Percentiles rank a stretch among this genome's conserved stretches.
Conservation (phyloP, 2,888 invertebrate species). For the Seira sanloemensis region DNA sequence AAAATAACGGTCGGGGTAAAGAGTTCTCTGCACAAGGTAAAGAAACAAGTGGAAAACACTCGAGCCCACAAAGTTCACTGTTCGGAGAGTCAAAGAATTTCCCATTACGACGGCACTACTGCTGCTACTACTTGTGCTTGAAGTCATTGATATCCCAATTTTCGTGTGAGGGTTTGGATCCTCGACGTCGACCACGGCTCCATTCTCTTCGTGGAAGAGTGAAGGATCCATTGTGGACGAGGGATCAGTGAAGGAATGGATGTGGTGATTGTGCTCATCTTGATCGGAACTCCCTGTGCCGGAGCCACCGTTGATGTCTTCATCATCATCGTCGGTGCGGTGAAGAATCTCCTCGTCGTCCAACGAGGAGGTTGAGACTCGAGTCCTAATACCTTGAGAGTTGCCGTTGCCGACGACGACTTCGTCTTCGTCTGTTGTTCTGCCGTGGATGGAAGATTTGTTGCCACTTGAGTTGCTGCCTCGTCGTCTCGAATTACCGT, state of each 20-base stretch:
- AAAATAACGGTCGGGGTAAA: no score
- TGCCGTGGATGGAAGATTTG: conserved; percentile 17
- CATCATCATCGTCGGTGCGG: conserved; percentile 27
- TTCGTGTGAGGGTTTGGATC: conserved; percentile 57
- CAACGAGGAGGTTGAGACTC: conserved; percentile 56
- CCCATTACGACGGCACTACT: conserved; percentile 11
- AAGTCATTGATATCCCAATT: conserved; percentile 55
- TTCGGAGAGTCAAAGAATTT: no score
- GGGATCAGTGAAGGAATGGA: conserved; percentile 43
- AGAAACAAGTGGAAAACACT: conserved; percentile 43
- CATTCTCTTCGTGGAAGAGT: conserved; percentile 29
- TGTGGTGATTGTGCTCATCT: neutral
- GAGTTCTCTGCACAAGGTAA: no score
- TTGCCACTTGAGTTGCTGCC: neutral
- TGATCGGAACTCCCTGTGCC: conserved; percentile 31
- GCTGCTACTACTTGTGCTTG: conserved; percentile 23
- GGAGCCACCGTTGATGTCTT: conserved; percentile 44
- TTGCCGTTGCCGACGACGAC: no score
- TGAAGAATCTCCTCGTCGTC: conserved; percentile 69
- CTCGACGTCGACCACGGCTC: conserved; percentile 29
- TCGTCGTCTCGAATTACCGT: neutral
- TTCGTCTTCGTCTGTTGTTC: conserved; percentile 28
- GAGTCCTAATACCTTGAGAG: conserved; percentile 35
- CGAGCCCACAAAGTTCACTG: no score
- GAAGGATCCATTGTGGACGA: conserved; percentile 45